phyloP scores from a whole-genome alignment of 2,797 vertebrate genomes.

The Sebastes aleutianus region DNA sequence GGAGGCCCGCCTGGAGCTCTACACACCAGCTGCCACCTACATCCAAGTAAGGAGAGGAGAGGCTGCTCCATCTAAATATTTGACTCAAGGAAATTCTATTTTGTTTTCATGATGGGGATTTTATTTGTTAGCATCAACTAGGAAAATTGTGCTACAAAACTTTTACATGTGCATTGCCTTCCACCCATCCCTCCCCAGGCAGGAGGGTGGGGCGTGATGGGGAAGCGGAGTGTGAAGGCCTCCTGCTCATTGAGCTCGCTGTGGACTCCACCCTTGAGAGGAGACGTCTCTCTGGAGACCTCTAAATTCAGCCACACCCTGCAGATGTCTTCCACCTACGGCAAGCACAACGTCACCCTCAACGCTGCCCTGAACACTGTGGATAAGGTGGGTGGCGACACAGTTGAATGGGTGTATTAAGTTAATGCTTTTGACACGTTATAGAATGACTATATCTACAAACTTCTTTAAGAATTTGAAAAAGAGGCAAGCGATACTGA shows the following conservation, averaged over 20 bases:
- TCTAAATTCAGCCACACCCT: conserved; percentile 76
- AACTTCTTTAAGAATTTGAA: conserved; percentile 71
- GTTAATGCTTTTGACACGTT: background rate
- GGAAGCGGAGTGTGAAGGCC: conserved; percentile 73
- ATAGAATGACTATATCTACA: background rate
- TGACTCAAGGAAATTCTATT: background rate
- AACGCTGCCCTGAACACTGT: conserved; percentile 73
- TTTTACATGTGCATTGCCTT: background rate
- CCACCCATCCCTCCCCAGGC: conserved; percentile 47
- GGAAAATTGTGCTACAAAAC: background rate
- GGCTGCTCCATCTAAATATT: background rate
- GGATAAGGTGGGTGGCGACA: conserved; percentile 78
- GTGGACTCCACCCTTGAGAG: conserved; percentile 83
- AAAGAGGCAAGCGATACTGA: conserved; percentile 77
- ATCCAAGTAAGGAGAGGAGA: conserved; percentile 76
- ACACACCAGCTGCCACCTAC: conserved; percentile 81
- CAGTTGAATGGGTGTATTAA: background rate
- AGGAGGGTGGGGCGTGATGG: conserved; percentile 63
- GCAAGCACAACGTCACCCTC: conserved; percentile 82
- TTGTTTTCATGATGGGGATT: background rate
- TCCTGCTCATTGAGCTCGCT: conserved; percentile 78
- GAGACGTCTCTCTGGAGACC: conserved; percentile 81
- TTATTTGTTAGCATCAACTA: background rate
- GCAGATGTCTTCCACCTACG: conserved; percentile 78
- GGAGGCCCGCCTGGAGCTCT: conserved; percentile 82